Evolutionary conservation across 2,888 invertebrate species (phyloP).

Genomic region (Heliconius erato): DNA sequence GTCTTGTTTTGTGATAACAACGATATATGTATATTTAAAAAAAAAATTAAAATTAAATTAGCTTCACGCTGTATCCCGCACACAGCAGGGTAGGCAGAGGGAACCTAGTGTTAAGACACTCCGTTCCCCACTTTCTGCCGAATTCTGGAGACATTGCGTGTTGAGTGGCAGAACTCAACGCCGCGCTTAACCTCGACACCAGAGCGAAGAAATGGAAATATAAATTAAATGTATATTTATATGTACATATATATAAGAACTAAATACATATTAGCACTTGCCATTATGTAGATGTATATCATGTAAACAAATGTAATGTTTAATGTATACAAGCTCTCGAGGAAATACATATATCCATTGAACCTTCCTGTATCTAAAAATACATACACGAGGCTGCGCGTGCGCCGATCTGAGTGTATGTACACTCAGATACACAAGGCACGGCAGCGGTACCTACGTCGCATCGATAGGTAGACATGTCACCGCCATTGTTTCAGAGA

Average conservation of each 20-base stretch:
- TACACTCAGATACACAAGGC: conserved; percentile 52
- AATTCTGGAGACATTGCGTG: no score
- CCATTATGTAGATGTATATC: conserved; percentile 12
- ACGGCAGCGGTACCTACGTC: conserved; percentile 25
- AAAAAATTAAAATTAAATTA: no score
- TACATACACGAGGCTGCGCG: conserved; percentile 81
- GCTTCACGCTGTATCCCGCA: no score
- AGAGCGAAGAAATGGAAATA: no score
- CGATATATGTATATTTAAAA: no score
- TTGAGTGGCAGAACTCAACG: no score
- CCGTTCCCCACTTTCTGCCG: no score
- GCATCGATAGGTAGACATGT: conserved; percentile 41
- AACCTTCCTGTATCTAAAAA: conserved; percentile 83
- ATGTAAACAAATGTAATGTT: conserved; percentile 53
- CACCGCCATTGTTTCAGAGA: conserved; percentile 67
- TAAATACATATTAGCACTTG: neutral
- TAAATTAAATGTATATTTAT: no score
- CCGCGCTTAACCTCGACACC: no score
- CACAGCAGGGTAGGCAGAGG: no score
- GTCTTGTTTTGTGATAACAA: neutral
- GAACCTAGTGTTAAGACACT: no score
- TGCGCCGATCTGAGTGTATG: conserved; percentile 63
- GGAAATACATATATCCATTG: conserved; percentile 73
- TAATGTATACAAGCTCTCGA: conserved; percentile 63
- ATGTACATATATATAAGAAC: no score